Percentiles rank a stretch among this genome's conserved stretches.
Conservation (phyloP, 1,140 invertebrate species). For the Gonatopus flavifemur region DNA sequence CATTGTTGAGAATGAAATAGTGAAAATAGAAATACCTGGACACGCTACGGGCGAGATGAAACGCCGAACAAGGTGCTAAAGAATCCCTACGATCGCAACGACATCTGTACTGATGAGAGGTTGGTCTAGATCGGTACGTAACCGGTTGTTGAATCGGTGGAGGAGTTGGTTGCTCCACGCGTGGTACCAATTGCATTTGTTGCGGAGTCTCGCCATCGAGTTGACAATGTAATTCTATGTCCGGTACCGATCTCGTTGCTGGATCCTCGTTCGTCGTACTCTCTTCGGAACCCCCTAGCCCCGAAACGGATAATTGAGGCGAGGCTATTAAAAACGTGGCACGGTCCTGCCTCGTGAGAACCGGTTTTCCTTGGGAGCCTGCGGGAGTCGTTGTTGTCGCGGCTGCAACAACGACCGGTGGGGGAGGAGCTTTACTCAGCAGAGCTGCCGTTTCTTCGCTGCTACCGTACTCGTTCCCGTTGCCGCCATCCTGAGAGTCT, state of each 20-base stretch:
- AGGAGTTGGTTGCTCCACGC: constrained; percentile 58
- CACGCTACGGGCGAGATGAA: constrained; percentile 73
- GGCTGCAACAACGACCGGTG: constrained; percentile 58
- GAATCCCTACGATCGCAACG: constrained; percentile 74
- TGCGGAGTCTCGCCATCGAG: constrained; percentile 49
- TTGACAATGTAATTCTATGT: constrained; percentile 83
- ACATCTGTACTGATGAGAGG: constrained; percentile 55
- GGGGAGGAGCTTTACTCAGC: constrained; percentile 62
- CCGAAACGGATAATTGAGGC: constrained; percentile 71
- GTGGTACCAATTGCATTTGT: constrained; percentile 59
- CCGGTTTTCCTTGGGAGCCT: constrained; percentile 65
- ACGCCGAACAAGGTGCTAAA: constrained; percentile 71
- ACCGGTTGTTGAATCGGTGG: constrained; percentile 27
- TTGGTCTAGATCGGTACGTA: constrained; percentile 43
- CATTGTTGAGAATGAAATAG: not conserved
- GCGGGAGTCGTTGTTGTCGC: constrained; percentile 35
- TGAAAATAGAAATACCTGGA: constrained; percentile 56
- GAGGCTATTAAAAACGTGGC: constrained; percentile 73
- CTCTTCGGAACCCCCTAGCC: constrained; percentile 76
- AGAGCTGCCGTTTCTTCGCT: constrained; percentile 79
- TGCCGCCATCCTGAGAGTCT: constrained; percentile 49
- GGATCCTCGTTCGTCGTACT: constrained; percentile 67
- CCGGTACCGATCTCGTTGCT: constrained; percentile 81
- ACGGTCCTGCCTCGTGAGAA: constrained; percentile 80
- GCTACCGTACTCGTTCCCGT: constrained; percentile 59